These are phyloP conservation scores for Macrostomum lignano DNA, from an alignment of 1,140 invertebrate genomes.

Conservation along the genomic window DNA sequence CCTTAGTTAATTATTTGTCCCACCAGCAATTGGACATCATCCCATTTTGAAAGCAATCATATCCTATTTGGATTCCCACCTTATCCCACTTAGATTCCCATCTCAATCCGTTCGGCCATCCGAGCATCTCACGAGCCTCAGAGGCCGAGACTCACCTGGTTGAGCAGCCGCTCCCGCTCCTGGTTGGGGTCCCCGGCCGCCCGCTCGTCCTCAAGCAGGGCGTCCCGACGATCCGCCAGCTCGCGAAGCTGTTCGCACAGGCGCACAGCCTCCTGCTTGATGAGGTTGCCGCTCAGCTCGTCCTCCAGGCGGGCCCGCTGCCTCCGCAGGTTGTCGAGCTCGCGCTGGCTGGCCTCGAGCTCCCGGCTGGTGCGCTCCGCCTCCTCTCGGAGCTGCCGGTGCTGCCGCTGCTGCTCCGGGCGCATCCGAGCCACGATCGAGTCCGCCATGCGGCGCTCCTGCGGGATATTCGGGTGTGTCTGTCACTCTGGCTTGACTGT, in stretches of 20 bases:
- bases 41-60: too few relatives aligned
- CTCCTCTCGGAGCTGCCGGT: slow-evolving; percentile 29
- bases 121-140: too few relatives aligned
- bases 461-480: too few relatives aligned
- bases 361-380: slow-evolving; percentile 33
- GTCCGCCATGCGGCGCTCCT: slow-evolving; percentile 36
- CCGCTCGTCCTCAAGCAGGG: slow-evolving; percentile 38
- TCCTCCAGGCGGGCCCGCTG: slow-evolving; percentile 39
- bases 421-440: slow-evolving; percentile 34
- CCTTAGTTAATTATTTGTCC: too few relatives aligned
- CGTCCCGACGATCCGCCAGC: slow-evolving; percentile 37
- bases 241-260: slow-evolving; percentile 40
- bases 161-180: slow-evolving; percentile 40
- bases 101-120: too few relatives aligned
- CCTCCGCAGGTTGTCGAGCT: slow-evolving; percentile 35
- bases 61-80: too few relatives aligned
- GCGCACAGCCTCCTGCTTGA: slow-evolving; percentile 42
- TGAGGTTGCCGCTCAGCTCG: slow-evolving; percentile 14
- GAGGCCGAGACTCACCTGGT: too few relatives aligned
- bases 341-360: slow-evolving; percentile 34
- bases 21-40: too few relatives aligned
- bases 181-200: slow-evolving; percentile 41
- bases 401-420: slow-evolving; percentile 10
- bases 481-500: too few relatives aligned
- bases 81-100: too few relatives aligned